Base-by-base conservation (phyloP, 2,797 vertebrate species). In the Microctenopoma steveboyesi region DNA sequence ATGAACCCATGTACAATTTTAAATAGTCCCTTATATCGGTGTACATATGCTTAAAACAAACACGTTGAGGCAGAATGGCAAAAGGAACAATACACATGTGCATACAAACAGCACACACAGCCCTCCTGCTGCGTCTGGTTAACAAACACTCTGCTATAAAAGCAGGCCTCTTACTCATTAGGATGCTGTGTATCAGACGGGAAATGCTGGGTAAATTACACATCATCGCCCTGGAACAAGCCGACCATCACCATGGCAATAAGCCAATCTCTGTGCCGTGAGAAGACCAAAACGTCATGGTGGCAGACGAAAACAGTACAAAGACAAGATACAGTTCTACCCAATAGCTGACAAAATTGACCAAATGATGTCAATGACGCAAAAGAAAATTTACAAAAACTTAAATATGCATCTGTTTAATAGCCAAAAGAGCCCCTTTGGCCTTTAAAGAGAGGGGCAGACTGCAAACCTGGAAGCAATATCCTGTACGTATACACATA, bases 191-290 rank as follows among this genome's bases (percentile, higher is more conserved):
- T 85, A 91, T 91, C 89, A 89, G 90, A 91, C 92, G 91, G 92
- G 91, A 93, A 92, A 92, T 90, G 85, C 85, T 90, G 86, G 87
- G 88, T 87, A 91, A 92, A 93, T 91, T 93, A 91, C 89, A 87
- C 89, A 79, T 91, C 89, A 86, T 88, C 80, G 73, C 78, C 79
- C 84, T 91, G 86, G 81, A 92, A 88, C 84, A 75, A 88, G 55
- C 81, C 70, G 40, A 81, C 69, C 71, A 82, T 90, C 86, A 82
- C 90, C 86, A 86, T 91, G 89, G 91, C 86, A 83, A 79, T 79
- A 64, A 73, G 90, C 90, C 88, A 91, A 84, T 76, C 73, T 81
- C 81, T 25, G 74, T 79, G 76, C 67, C 80, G 86, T 88, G 86
- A 90, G 83, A 88, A 88, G 66, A 88, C 79, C 72, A 47, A 60